Evolutionary conservation across 2,797 vertebrate genomes (phyloP).

Genomic region (Coregonus ussuriensis): DNA sequence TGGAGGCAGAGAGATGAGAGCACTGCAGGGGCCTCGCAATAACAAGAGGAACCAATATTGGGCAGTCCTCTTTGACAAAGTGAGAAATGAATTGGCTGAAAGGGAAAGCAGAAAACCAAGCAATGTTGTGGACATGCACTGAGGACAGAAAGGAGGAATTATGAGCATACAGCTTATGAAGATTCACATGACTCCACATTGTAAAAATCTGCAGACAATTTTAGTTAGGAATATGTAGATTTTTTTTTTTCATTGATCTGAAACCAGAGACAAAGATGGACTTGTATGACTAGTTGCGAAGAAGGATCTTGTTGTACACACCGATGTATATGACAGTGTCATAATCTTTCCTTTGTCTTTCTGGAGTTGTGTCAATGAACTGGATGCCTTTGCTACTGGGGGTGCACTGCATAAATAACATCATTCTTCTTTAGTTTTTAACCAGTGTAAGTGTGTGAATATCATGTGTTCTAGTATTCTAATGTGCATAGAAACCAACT

Average conservation of each 20-base stretch:
- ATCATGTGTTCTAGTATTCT: conserved; percentile 1
- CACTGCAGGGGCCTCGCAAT: conserved; percentile 59
- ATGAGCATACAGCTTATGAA: not conserved
- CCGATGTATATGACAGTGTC: not conserved
- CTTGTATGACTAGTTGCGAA: not conserved
- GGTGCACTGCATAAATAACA: conserved; percentile 3
- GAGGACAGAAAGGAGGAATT: not conserved
- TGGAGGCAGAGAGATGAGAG: conserved; percentile 87
- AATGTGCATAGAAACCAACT: not conserved
- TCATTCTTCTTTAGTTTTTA: not conserved
- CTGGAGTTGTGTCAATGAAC: not conserved
- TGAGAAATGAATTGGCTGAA: conserved; percentile 1
- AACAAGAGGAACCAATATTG: conserved; percentile 11
- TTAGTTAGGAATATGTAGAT: too few relatives aligned
- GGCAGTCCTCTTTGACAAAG: conserved; percentile 9
- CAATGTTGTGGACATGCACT: conserved; percentile 1
- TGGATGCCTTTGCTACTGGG: conserved; percentile 6
- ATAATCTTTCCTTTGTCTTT: not conserved
- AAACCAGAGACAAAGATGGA: not conserved
- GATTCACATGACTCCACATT: not conserved
- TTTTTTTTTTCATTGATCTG: not conserved
- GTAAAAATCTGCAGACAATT: conserved; percentile 5
- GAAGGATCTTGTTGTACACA: not conserved
- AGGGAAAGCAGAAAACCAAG: conserved; percentile 2
- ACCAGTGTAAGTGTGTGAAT: not conserved